Conservation (phyloP, 1,140 invertebrate species). For the Calliopsis andreniformis region DNA sequence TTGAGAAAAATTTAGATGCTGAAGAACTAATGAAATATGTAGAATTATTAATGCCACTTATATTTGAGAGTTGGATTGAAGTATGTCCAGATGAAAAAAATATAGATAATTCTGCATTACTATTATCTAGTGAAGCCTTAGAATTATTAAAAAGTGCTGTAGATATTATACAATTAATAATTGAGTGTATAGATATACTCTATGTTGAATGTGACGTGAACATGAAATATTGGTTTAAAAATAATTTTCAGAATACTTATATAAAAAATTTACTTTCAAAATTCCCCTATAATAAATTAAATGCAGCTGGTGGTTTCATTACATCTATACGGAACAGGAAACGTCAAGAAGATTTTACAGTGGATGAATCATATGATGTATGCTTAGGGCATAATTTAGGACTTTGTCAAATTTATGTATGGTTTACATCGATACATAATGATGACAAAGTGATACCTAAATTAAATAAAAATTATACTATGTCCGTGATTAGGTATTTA, state of each 20-base stretch:
- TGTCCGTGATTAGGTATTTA: slow-evolving; percentile 62
- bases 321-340: slow-evolving; percentile 49
- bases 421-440: slow-evolving; percentile 68
- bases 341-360: slow-evolving; percentile 66
- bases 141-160: slow-evolving; percentile 82
- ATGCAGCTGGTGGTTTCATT: slow-evolving; percentile 8
- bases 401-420: slow-evolving; percentile 74
- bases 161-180: slow-evolving; percentile 82
- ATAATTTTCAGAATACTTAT: slow-evolving; percentile 81
- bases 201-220: slow-evolving; percentile 53
- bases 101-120: slow-evolving; percentile 72
- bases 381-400: slow-evolving; percentile 73
- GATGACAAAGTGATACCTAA: slow-evolving; percentile 58
- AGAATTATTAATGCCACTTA: slow-evolving; percentile 85
- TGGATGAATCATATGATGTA: slow-evolving; percentile 29
- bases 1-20: slow-evolving; percentile 53
- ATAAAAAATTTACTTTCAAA: slow-evolving; percentile 80
- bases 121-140: slow-evolving; percentile 82
- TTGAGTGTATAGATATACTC: slow-evolving; percentile 80
- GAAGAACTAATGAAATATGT: slow-evolving; percentile 80
- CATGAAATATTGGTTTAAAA: slow-evolving; percentile 79
- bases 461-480: slow-evolving; percentile 61
- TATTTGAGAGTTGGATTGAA: slow-evolving; percentile 89
- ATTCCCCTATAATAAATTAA: slow-evolving; percentile 81
- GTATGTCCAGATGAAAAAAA: slow-evolving; percentile 81